Base-by-base conservation (phyloP, 1,140 invertebrate species). In the Copidosoma floridanum region DNA sequence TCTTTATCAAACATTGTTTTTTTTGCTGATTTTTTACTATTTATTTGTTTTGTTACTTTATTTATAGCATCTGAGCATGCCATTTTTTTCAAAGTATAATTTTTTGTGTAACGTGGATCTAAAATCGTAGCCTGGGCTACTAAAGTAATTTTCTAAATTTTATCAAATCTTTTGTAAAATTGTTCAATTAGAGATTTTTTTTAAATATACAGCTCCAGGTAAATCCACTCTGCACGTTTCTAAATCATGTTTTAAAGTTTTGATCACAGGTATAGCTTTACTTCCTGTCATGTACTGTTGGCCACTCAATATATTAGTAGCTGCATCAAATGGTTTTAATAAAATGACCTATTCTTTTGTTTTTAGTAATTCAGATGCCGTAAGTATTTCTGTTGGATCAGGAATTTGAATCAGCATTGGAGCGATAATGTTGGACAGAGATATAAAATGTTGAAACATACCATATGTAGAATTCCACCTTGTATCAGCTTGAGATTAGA, bases 321-420 rank as follows among this genome's bases (percentile, higher is more conserved):
- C 62, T 44, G 64, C 48, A 63, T 72, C 63, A 38, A 71, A 67
- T 21, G 67, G 67, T 61, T 66, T 41, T 55, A 74, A 65, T 5
- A 62, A 24, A 10, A 40, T 10, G 5, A 57, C 23, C 12, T 65
- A 40, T 57, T 68, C 64, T 26, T 65, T 50, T 0, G 53, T 21
- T 10, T 32, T 43, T 38, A 48, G 10, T 6, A 68, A 61, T 43
- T 72, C 67, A 44, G 54, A 12, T 7, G 32, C 54, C n/a, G 37
- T 38, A 27, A 68, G 43, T 64, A 68, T 68, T 26, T 38, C 23
- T 4, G 66, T 61, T 7, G 32, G 26, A 14, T 52, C 51, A 11
- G n/a, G n/a, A n/a, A n/a, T n/a, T n/a, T n/a, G n/a, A n/a, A n/a
- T n/a, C n/a, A n/a, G n/a, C n/a, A n/a, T n/a, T n/a, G n/a, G n/a